Base-by-base conservation (phyloP, 2,113 vertebrate genomes). In the Stegostoma tigrinum region DNA sequence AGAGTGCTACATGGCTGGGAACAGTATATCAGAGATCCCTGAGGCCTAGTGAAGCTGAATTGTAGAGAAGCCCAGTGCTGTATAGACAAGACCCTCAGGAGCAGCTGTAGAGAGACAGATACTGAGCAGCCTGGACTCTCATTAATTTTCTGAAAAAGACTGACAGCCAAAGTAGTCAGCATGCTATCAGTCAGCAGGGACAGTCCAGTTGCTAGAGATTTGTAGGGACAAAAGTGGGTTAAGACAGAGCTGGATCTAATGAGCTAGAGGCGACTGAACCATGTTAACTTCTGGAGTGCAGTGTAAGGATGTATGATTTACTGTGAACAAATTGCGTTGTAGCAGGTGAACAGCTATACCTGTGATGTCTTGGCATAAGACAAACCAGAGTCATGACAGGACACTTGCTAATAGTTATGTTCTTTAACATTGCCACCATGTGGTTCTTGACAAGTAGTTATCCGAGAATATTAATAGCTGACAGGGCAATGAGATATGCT, bases 381-480 rank as follows among this genome's bases (percentile, higher is more conserved):
- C 34, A 66, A 64, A 66, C 55, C 34, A 30, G 86, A 61, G 5
- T 55, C 30, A 19, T 48, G 12, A 89, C 19, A 12, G 48, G 86
- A 89, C 27, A 61, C 52, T 90, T 34, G 87, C 23, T 15, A 90
- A 90, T 90, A 61, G 48, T 34, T 61, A 6, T 19, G 10, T 30
- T 61, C 48, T 55, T 90, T 90, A 61, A 38, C 38, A 83, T 83
- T 45, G 80, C 27, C 52, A 1, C 30, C 86, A 89, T 89, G 86
- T 15, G 3, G 27, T 30, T 87, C 85, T 87, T 52, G 85, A 87
- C 85, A 52, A 34, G 30, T 34, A 55, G 52, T 6, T 90, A 34
- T 61, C 55, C 34, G n/a, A 85, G 38, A 90, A 90, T 90, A 61
- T 90, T 55, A 90, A 90, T 61, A 64, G 52, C 87, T 90, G 48